phyloP scores from a whole-genome alignment of 2,797 vertebrate species.

The Micrastur ruficollis region DNA sequence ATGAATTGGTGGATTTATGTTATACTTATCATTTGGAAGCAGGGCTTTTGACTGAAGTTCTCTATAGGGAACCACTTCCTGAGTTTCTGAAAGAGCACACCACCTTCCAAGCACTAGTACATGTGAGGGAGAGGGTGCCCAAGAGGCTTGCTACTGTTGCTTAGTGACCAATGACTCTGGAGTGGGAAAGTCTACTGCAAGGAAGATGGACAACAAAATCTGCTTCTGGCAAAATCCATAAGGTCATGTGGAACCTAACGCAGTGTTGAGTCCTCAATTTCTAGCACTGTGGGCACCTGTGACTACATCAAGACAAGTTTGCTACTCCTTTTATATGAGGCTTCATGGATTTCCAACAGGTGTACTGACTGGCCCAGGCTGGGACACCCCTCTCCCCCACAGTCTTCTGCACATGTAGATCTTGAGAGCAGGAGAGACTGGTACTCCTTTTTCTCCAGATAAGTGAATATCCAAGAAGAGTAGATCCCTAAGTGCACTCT shows the following conservation, averaged over 20 bases:
- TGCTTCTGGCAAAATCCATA: background rate
- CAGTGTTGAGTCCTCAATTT: rapidly evolving
- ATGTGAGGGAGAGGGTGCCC: background rate
- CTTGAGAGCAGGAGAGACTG: background rate
- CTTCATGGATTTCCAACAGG: background rate
- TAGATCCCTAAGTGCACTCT: background rate
- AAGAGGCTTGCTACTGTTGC: background rate
- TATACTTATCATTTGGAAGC: background rate
- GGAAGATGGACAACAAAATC: background rate
- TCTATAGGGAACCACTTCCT: background rate
- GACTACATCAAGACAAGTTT: background rate
- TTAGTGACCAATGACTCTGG: background rate
- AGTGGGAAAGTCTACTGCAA: background rate
- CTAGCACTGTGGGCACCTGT: background rate
- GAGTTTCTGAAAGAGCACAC: background rate
- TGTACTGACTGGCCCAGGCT: background rate
- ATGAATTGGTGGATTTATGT: background rate
- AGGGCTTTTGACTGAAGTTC: background rate
- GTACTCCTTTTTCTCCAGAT: background rate
- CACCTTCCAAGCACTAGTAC: background rate
- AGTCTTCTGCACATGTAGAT: background rate
- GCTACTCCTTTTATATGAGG: background rate
- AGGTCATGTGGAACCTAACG: background rate
- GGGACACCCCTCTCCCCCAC: background rate
- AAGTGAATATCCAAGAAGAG: background rate